These are phyloP conservation scores for Calosoma granatense DNA, from an alignment of 1,140 invertebrate species.

Conservation along the genomic window DNA sequence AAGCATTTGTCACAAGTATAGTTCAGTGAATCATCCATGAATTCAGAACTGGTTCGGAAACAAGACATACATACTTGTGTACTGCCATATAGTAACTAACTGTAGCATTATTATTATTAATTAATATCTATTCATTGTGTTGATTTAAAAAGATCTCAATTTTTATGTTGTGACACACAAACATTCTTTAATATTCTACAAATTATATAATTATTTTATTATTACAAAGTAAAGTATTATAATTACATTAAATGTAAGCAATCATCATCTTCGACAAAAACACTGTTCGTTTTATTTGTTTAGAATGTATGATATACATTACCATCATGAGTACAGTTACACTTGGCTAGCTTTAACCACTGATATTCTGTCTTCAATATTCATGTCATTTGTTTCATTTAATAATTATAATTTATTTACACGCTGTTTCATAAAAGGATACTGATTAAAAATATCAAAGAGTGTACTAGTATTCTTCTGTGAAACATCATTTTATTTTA, in stretches of 20 bases:
- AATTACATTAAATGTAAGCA: constrained; percentile 1
- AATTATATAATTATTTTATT: not conserved
- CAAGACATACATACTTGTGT: not conserved
- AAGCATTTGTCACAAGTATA: too few species aligned
- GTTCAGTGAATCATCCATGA: too few species aligned
- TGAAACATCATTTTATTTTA: not conserved
- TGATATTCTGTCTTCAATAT: not conserved
- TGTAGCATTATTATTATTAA: not conserved
- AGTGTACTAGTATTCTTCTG: not conserved
- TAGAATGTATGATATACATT: not conserved
- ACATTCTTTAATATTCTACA: not conserved
- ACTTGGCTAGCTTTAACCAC: not conserved
- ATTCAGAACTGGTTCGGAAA: too few species aligned
- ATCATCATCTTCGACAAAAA: not conserved
- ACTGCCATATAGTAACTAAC: not conserved
- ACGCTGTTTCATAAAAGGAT: not conserved
- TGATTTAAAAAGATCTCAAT: constrained; percentile 3
- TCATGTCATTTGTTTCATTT: not conserved
- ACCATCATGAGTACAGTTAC: not conserved
- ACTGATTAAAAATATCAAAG: not conserved
- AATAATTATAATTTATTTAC: not conserved
- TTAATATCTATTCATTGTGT: too few species aligned
- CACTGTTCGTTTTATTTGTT: not conserved
- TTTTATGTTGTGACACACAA: constrained; percentile 3
- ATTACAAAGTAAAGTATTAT: constrained; percentile 9